Conservation (phyloP, 64 coral and sea anemone genomes). For the Porites lutea region DNA sequence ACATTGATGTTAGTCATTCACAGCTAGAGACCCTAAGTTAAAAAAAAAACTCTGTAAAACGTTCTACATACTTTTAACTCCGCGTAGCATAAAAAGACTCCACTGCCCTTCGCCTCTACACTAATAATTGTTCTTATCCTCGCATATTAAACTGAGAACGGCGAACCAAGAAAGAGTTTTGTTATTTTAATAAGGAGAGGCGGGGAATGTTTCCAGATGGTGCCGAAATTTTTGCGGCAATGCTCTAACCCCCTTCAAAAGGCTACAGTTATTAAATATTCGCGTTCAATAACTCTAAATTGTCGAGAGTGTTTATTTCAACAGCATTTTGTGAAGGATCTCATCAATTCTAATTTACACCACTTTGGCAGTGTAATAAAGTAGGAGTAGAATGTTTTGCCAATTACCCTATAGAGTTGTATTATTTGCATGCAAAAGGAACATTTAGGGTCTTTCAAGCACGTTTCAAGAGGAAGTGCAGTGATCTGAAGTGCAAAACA, state of each 20-base stretch:
- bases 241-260: conserved; percentile 35
- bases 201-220: conserved; percentile 27
- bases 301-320: conserved; percentile 47
- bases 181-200: conserved; percentile 36
- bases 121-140: conserved; percentile 35
- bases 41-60: neutral
- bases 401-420: conserved; percentile 36
- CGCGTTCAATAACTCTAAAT: conserved; percentile 41
- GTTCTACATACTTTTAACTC: neutral
- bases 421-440: conserved; percentile 43
- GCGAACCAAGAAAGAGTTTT: conserved; percentile 18
- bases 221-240: conserved; percentile 40
- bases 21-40: neutral
- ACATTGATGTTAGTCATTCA: conserved; percentile 25
- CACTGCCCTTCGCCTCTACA: neutral
- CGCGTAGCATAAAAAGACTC: neutral
- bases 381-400: conserved; percentile 21
- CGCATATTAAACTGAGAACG: conserved; percentile 39
- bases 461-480: neutral
- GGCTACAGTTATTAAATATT: conserved; percentile 52
- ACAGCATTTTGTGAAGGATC: conserved; percentile 52
- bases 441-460: neutral
- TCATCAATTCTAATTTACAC: conserved; percentile 55
- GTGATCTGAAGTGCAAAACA: neutral
- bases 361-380: conserved; percentile 52